Conservation (phyloP, 2,113 vertebrate genomes). For the Tetrax tetrax region DNA sequence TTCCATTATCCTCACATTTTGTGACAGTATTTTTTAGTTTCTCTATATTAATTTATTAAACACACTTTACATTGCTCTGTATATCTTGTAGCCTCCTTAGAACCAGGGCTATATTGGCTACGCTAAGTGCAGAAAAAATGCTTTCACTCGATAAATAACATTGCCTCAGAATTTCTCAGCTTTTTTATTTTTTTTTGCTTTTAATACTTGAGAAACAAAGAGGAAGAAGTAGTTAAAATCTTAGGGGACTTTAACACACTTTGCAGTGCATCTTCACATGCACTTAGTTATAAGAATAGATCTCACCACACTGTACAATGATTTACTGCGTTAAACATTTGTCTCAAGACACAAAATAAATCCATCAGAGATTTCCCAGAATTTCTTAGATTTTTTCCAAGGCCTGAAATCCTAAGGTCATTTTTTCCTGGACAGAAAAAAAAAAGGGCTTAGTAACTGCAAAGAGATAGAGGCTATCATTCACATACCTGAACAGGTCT, state of each 20-base stretch:
- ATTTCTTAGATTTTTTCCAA: background rate
- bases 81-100: background rate
- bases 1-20: background rate
- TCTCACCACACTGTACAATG: background rate
- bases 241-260: background rate
- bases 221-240: background rate
- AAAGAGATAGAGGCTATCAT: background rate
- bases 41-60: background rate
- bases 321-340: background rate
- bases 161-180: background rate
- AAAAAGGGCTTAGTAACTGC: background rate
- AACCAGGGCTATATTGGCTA: background rate
- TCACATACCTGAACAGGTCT: background rate
- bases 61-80: background rate
- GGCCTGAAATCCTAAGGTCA: background rate
- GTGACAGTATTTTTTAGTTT: background rate
- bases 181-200: background rate
- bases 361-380: background rate
- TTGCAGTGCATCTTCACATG: background rate
- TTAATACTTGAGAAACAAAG: background rate
- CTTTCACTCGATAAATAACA: background rate
- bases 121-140: background rate
- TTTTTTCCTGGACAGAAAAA: background rate
- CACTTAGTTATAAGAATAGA: background rate
- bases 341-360: background rate